Evolutionary conservation across 2,113 vertebrate genomes (phyloP).

Genomic region (Lipotes vexillifer): DNA sequence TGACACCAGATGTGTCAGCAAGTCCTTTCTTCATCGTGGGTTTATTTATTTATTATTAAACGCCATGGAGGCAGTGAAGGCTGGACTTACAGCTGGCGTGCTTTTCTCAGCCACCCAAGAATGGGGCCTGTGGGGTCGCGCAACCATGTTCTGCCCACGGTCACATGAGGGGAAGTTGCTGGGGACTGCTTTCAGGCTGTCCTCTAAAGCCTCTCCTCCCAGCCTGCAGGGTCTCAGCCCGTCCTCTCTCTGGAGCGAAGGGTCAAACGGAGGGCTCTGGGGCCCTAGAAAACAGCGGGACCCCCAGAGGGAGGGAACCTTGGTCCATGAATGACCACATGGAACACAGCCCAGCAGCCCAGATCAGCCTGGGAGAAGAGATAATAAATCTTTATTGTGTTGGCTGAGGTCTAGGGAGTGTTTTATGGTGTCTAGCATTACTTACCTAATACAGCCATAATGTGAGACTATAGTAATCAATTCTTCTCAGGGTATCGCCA

Average conservation of each 20-base stretch:
- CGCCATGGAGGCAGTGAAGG: background rate
- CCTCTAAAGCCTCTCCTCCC: background rate
- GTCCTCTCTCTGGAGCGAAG: background rate
- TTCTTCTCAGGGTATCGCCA: background rate
- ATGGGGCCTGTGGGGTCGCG: background rate
- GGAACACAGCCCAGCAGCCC: background rate
- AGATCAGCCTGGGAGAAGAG: background rate
- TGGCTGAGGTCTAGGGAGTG: accelerated
- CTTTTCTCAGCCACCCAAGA: background rate
- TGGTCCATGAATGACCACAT: background rate
- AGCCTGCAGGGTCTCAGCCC: background rate
- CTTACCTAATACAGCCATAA: background rate
- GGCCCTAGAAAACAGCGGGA: background rate
- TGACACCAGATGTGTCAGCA: accelerated
- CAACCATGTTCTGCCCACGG: accelerated
- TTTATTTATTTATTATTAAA: background rate
- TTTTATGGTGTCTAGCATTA: background rate
- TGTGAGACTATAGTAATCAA: background rate
- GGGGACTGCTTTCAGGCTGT: accelerated
- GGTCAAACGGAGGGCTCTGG: background rate
- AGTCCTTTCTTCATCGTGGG: background rate
- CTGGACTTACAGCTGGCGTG: too few relatives aligned
- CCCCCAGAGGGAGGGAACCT: background rate
- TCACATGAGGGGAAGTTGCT: accelerated
- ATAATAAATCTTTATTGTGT: background rate